Conservation (phyloP, 2,888 invertebrate genomes). For the Andricus curvator region DNA sequence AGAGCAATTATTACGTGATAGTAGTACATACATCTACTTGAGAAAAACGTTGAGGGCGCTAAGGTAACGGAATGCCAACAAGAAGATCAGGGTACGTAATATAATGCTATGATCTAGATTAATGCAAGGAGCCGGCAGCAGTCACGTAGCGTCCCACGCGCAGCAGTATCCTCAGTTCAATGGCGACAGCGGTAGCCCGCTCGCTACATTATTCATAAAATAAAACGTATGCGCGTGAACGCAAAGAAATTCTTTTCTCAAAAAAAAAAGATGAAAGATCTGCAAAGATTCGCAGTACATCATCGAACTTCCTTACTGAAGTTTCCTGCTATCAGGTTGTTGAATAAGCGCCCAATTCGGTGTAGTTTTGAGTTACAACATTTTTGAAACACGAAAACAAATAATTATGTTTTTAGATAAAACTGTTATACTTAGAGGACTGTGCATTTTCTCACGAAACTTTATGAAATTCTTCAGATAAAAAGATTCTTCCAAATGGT, state of each 20-base stretch:
- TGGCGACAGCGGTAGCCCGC: slow-evolving; percentile 50
- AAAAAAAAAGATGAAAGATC: not conserved
- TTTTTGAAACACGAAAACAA: too few species aligned
- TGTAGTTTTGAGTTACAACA: too few species aligned
- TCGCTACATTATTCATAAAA: slow-evolving; percentile 41
- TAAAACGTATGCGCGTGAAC: slow-evolving; percentile 47
- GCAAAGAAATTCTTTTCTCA: slow-evolving; percentile 38
- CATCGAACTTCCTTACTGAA: not conserved
- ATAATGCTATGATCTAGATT: slow-evolving; percentile 74
- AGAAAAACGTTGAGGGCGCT: slow-evolving; percentile 38
- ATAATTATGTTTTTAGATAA: too few species aligned
- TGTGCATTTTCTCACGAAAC: not conserved
- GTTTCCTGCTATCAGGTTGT: not conserved
- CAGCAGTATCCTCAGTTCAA: slow-evolving; percentile 62
- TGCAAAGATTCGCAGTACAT: slow-evolving; percentile 2
- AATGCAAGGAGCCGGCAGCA: slow-evolving; percentile 67
- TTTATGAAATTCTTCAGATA: not conserved
- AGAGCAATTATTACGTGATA: slow-evolving; percentile 25
- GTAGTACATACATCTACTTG: slow-evolving; percentile 28
- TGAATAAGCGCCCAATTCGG: too few species aligned
- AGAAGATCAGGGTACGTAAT: slow-evolving; percentile 61
- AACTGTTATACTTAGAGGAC: too few species aligned
- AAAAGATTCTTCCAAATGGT: not conserved
- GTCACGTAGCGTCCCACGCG: slow-evolving; percentile 71
- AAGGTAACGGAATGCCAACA: slow-evolving; percentile 61